Percentiles rank a stretch among this genome's conserved stretches.
These are phyloP conservation scores for Myzus persicae DNA, from an alignment of 1,140 invertebrate genomes.

Conservation along the genomic window DNA sequence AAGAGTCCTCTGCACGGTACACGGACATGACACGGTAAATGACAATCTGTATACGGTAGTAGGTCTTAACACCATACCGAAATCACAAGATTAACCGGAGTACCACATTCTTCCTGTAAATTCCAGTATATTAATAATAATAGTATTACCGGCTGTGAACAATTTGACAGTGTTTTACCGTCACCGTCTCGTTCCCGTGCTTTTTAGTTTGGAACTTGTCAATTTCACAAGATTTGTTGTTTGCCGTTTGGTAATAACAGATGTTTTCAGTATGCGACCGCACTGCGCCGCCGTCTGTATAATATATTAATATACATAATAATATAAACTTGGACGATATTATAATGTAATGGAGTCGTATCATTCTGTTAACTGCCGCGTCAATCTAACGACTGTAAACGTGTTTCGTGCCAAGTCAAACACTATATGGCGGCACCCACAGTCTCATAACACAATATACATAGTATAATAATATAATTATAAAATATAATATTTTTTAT, in stretches of 20 bases:
- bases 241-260: not conserved
- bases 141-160: not conserved
- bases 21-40: too few species aligned
- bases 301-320: not conserved
- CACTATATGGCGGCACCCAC: not conserved
- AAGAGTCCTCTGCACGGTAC: not conserved
- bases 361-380: not conserved
- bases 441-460: not conserved
- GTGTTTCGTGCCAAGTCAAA: not conserved
- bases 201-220: not conserved
- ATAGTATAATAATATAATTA: not conserved
- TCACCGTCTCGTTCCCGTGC: not conserved
- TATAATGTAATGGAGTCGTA: constrained; percentile 4
- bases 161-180: not conserved
- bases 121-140: not conserved
- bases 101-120: not conserved
- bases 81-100: not conserved
- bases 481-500: not conserved
- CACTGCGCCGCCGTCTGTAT: not conserved
- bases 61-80: not conserved
- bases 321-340: not conserved
- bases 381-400: not conserved
- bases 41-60: not conserved
- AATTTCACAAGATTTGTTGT: not conserved
- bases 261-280: not conserved